Evolutionary conservation across 2,888 invertebrate genomes (phyloP), one percentile per base, ranked within the genome.

Genomic region (Lithophane leautieri): DNA sequence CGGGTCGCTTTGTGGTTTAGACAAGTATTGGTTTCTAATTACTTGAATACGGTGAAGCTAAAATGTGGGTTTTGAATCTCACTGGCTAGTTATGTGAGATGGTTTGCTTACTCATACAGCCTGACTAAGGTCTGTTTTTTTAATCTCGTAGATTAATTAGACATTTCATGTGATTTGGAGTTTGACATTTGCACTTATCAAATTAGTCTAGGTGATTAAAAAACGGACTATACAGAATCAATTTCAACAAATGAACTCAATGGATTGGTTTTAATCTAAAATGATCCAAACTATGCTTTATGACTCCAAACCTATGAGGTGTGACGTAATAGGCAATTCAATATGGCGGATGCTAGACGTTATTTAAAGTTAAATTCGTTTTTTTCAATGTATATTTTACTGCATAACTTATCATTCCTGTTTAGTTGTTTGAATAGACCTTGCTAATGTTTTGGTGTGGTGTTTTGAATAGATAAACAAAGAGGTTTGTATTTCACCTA

Each of bases 11-110:
- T 76, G 44, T 72, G 52, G n/a, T 16, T 25, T 34, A 54, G 72
- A 56, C 70, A 66, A 22, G 16, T 68, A 69, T 73, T 73, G 54
- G 60, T 22, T 68, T 71, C 19, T 47, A 70, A 69, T 68, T 44
- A 52, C 12, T 58, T n/a, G 42, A 40, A 16, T 70, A 25, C 14
- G 28, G 19, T 62, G 11, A 52, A n/a, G 25, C 28, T 14, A n/a
- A n/a, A 14, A 9, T 44, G 3, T 28, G 11, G 34, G 16, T 44
- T 75, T 28, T n/a, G 4, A 28, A 52, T 52, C 2, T 34, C 16
- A 34, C 22, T 19, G 16, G 16, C 12, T 58, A 58, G 7, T 28
- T 28, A n/a, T 42, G 16, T 22, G 16, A 25, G 8, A 34, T 52
- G 14, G 0, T 44, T 19, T 73, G 19, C 8, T 40, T 14, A 28